These are phyloP conservation scores for Dipodomys stephensi DNA, from an alignment of 2,113 vertebrate species.

Conservation along the genomic window DNA sequence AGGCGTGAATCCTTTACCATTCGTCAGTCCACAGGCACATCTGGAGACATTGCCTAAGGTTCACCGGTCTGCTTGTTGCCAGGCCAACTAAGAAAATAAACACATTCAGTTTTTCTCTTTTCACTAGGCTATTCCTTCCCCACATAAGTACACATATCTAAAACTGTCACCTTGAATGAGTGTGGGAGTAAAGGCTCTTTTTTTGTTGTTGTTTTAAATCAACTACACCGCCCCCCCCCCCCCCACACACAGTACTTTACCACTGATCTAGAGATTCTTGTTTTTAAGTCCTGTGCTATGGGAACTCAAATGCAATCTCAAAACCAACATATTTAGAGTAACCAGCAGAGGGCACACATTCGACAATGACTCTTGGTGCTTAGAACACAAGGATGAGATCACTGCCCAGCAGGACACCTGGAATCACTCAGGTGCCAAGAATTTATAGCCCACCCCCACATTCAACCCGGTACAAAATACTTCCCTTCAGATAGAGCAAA, in stretches of 20 bases:
- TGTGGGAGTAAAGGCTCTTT: neutral
- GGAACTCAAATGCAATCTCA: neutral
- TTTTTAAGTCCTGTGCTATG: neutral
- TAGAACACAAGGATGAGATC: neutral
- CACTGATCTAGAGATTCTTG: neutral
- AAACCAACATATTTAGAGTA: neutral
- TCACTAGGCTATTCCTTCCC: neutral
- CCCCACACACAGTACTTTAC: neutral
- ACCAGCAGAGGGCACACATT: conserved; percentile 60
- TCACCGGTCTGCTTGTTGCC: neutral
- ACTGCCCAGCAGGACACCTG: neutral
- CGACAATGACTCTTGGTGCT: neutral
- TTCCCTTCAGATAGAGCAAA: conserved; percentile 30
- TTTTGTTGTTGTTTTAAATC: neutral
- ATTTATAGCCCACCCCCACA: neutral
- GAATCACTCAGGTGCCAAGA: neutral
- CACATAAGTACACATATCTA: neutral
- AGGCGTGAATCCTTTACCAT: neutral
- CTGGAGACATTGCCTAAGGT: neutral
- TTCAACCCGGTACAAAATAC: neutral
- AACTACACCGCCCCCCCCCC: too few species aligned
- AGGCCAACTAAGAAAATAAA: conserved; percentile 15
- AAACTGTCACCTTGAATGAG: neutral
- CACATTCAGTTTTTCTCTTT: conserved; percentile 26
- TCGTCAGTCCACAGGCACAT: neutral